Percentiles rank a stretch among this genome's conserved stretches.
These are phyloP conservation scores for Siniperca knerii DNA, from an alignment of 2,113 vertebrate genomes.

Conservation along the genomic window DNA sequence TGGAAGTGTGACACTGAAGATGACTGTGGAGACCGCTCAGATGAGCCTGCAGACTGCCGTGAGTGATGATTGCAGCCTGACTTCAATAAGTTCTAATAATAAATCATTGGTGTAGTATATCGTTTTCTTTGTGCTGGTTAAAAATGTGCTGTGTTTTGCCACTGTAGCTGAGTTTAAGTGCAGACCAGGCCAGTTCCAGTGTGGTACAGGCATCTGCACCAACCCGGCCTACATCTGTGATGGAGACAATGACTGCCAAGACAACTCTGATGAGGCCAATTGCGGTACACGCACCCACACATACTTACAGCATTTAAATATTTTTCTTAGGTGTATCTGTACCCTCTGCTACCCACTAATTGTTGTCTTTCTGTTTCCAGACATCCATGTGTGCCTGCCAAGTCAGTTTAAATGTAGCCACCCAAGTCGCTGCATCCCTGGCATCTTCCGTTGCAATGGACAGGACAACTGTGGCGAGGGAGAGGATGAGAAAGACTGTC, in stretches of 20 bases:
- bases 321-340: background rate
- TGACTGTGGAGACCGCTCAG: constrained; percentile 96
- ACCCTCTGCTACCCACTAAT: background rate
- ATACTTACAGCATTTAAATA: background rate
- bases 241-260: constrained; percentile 98
- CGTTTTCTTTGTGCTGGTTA: background rate
- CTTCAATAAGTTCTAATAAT: background rate
- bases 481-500: constrained; percentile 97
- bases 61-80: constrained; percentile 74
- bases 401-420: constrained; percentile 97
- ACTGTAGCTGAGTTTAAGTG: constrained; percentile 92
- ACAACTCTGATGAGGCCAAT: constrained; percentile 97
- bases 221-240: constrained; percentile 99
- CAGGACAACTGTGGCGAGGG: constrained; percentile 98
- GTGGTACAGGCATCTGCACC: constrained; percentile 96
- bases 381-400: constrained; percentile 96
- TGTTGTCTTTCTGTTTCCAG: constrained; percentile 74
- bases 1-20: constrained; percentile 99
- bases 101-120: background rate
- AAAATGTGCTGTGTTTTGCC: constrained; percentile 4
- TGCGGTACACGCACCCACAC: constrained; percentile 85
- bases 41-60: constrained; percentile 96
- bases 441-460: constrained; percentile 97
- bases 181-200: constrained; percentile 95
- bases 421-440: constrained; percentile 96